A percentile compares a stretch with the other conserved stretches of the same genome.
These are phyloP conservation scores for Carcharodon carcharias DNA, from an alignment of 2,797 vertebrate species.

Conservation along the genomic window DNA sequence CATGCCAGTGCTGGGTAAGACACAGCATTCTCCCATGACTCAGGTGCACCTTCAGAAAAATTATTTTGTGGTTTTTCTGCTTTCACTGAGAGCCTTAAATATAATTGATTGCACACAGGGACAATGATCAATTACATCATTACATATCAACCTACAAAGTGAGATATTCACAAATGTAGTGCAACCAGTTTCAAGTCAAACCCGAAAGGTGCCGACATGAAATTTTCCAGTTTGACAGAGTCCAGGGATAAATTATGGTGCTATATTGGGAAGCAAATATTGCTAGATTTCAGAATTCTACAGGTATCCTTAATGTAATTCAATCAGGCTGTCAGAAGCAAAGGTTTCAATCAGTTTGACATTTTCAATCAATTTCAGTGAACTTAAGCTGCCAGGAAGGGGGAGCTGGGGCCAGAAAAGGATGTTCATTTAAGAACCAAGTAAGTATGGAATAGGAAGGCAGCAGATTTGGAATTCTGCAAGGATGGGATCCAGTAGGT, in stretches of 20 bases:
- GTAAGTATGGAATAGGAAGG: too few relatives aligned
- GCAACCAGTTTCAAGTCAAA: neutral
- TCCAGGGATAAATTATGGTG: neutral
- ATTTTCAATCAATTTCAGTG: neutral
- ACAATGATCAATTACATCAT: neutral
- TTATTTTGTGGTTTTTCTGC: neutral
- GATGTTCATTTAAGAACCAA: too few relatives aligned
- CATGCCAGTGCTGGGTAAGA: too few relatives aligned
- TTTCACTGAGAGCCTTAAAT: neutral
- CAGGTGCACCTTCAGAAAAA: neutral
- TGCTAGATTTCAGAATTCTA: neutral
- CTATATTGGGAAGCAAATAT: neutral
- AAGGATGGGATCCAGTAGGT: neutral
- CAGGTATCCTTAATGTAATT: neutral
- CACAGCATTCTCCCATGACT: neutral
- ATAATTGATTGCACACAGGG: neutral
- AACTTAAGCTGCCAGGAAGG: too few relatives aligned
- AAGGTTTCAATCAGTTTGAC: neutral
- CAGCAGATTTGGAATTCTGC: too few relatives aligned
- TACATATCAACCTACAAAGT: neutral
- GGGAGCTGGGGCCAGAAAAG: too few relatives aligned
- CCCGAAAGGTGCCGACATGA: neutral
- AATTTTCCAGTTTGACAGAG: neutral
- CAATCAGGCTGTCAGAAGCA: neutral
- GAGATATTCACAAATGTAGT: neutral